Conservation (phyloP, 2,888 invertebrate species). For the Zonitis immaculata region DNA sequence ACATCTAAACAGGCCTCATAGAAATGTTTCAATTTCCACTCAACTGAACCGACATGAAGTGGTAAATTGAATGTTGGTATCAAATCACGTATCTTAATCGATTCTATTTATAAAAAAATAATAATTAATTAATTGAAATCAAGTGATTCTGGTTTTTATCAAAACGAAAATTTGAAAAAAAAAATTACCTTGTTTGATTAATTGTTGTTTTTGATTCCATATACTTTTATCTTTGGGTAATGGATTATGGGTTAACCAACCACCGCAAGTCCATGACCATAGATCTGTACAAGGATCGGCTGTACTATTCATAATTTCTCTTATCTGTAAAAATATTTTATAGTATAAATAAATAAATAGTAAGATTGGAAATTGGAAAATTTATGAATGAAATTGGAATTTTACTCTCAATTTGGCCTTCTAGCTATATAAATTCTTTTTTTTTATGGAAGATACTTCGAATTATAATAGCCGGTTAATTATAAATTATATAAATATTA, state of each 20-base stretch:
- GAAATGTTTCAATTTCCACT: slow-evolving; percentile 56
- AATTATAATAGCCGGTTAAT: too few species aligned
- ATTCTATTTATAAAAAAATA: slow-evolving; percentile 37
- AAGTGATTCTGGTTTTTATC: too few species aligned
- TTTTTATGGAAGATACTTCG: too few species aligned
- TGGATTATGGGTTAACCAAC: slow-evolving; percentile 49
- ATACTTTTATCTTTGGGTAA: slow-evolving; percentile 48
- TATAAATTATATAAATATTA: too few species aligned
- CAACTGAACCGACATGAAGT: slow-evolving; percentile 47
- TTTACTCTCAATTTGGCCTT: too few species aligned
- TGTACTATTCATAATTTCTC: slow-evolving; percentile 47
- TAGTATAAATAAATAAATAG: neutral
- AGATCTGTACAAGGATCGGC: slow-evolving; percentile 51
- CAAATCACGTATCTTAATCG: slow-evolving; percentile 47
- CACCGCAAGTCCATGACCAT: slow-evolving; percentile 53
- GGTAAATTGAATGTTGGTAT: slow-evolving; percentile 51
- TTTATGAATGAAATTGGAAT: neutral
- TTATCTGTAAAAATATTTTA: slow-evolving; percentile 41
- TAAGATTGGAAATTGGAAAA: neutral
- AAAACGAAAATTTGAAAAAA: too few species aligned
- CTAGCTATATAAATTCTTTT: too few species aligned
- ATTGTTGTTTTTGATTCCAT: slow-evolving; percentile 48
- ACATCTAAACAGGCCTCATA: slow-evolving; percentile 56
- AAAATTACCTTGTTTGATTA: slow-evolving; percentile 46
- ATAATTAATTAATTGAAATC: neutral